Evolutionary conservation across 2,797 vertebrate genomes (phyloP), one percentile per base, ranked within the genome.

Genomic region (Pagetopsis macropterus): DNA sequence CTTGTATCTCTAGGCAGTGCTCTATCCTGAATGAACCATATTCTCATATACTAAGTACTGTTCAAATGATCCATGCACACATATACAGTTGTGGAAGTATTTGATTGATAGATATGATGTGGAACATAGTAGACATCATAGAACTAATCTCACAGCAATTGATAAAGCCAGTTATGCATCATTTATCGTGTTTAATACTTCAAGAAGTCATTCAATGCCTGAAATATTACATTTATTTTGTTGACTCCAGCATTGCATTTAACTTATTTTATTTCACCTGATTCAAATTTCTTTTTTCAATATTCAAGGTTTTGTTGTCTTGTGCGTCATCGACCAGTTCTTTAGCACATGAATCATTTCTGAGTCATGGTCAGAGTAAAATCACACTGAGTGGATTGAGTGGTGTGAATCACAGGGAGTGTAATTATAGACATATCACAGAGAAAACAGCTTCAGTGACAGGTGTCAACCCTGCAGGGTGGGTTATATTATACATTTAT

Each of bases 181-280:
- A 76, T 87, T 69, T 55, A 79, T 72, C 27, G 82, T 72, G 40
- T 72, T 82, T 46, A 51, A 33, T 59, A 69, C 72, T 72, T 81
- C 44, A 70, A 64, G 33, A 45, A 63, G 75, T 71, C 14, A 37
- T 13, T 72, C 13, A 4, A 31, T 13, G 57, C 12, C 16, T 13
- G n/a, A 67, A 69, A 49, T 10, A 41, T 12, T 27, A 4, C 0
- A 21, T 37, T n/a, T 37, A 12, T 52, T 45, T 23, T 49, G 27
- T 33, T 41, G 61, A 69, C 12, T 68, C 10, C 2, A 23, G 23
- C 23, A 23, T 23, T 23, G 23, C 23, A 23, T 14, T 55, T 5
- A 65, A 43, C 60, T 27, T 9, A 54, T 46, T 27, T 4, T 5
- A 27, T 27, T 56, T 19, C 13, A 43, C 33, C 57, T 45, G 64